phyloP scores from a whole-genome alignment of 2,797 vertebrate genomes.

The Ciconia nigra region DNA sequence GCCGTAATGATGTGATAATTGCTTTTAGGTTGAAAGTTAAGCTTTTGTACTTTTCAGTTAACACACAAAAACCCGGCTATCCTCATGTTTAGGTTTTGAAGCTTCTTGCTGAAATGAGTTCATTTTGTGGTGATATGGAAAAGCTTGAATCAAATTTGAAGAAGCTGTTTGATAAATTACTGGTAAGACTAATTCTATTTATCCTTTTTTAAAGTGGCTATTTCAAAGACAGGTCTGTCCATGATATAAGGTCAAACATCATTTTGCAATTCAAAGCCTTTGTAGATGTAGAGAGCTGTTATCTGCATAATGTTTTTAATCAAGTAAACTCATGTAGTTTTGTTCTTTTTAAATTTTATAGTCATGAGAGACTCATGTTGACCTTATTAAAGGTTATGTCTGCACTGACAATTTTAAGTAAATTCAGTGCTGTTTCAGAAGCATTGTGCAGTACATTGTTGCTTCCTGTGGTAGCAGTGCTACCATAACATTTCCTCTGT shows the following conservation, averaged over 20 bases:
- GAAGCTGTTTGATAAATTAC: conserved; percentile 93
- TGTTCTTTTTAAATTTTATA: neutral
- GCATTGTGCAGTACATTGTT: neutral
- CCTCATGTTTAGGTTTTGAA: conserved; percentile 86
- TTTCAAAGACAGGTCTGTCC: neutral
- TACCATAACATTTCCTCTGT: neutral
- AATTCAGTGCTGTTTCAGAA: neutral
- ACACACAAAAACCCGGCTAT: neutral
- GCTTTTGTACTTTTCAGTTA: neutral
- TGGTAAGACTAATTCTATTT: conserved; percentile 81
- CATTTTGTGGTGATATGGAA: conserved; percentile 97
- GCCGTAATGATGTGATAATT: neutral
- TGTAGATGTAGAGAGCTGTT: neutral
- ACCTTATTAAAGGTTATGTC: neutral
- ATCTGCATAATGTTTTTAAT: neutral
- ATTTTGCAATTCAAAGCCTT: neutral
- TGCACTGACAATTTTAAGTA: neutral
- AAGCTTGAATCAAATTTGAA: conserved; percentile 96
- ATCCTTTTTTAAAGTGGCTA: neutral
- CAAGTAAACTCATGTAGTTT: neutral
- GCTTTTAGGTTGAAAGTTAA: neutral
- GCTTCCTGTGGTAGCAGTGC: neutral
- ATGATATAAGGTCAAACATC: neutral
- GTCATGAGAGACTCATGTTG: neutral
- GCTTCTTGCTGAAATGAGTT: conserved; percentile 97